Conservation (phyloP, 64 coral and sea anemone genomes). For the Pocillopora damicornis region DNA sequence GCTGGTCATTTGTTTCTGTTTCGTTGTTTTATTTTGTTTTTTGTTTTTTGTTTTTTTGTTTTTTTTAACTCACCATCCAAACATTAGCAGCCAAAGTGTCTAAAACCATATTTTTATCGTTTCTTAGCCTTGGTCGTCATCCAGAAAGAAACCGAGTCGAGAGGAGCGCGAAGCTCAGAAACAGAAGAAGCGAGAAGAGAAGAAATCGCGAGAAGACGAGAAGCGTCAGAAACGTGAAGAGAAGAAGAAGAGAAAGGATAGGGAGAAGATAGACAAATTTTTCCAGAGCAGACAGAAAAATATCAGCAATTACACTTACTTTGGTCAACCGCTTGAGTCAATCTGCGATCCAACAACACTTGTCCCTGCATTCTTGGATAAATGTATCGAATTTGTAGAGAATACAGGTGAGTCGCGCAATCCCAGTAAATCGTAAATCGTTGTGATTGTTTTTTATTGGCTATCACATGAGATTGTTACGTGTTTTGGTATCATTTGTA, state of each 20-base stretch:
- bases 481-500: too few species aligned
- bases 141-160: conserved; percentile 41
- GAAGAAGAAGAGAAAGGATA: conserved; percentile 51
- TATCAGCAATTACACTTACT: conserved; percentile 54
- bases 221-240: conserved; percentile 38
- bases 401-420: conserved; percentile 40
- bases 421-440: neutral
- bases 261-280: conserved; percentile 48
- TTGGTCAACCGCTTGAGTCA: conserved; percentile 60
- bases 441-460: neutral
- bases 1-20: too few species aligned
- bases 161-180: conserved; percentile 74
- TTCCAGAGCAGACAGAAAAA: conserved; percentile 71
- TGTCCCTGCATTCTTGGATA: conserved; percentile 80
- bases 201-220: conserved; percentile 39
- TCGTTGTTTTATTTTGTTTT: too few species aligned
- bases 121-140: conserved; percentile 20
- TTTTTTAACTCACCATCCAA: too few species aligned
- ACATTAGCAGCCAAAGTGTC: too few species aligned
- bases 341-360: conserved; percentile 58
- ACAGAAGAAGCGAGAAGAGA: conserved; percentile 73
- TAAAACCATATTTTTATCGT: neutral
- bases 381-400: conserved; percentile 87
- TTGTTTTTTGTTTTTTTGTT: too few species aligned
- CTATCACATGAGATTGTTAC: too few species aligned